Evolutionary conservation across 2,113 vertebrate species (phyloP), one percentile per base, ranked within the genome.

Genomic region (Sula dactylatra): DNA sequence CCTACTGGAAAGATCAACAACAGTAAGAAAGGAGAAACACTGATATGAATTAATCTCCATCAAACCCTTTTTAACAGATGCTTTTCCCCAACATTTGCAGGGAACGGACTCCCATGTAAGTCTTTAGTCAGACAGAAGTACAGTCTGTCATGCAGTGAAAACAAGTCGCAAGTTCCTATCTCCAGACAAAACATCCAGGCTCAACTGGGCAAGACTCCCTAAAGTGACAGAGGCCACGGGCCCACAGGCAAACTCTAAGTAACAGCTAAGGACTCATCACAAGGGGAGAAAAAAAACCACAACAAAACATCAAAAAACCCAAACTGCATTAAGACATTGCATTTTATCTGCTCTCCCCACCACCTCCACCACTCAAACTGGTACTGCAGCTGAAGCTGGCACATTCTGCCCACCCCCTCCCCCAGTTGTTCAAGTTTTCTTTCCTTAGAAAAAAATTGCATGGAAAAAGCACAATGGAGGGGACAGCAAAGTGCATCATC

Each of bases 401-500:
- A 21, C 26, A 19, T 11, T 70, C 58, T 58, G 27, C 49, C 8
- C 21, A 20, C 29, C 20, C 44, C 7, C 44, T 55, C 19, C 16
- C 14, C 16, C 34, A 54, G 20, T 7, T 62, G 73, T 56, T 65
- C 40, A 86, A 26, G 22, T 59, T 66, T 82, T 62, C 45, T 82
- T 45, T 55, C 72, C 56, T 95, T 54, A 61, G 38, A 50, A 90
- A 56, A 91, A 80, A 74, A 59, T 4, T 61, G 16, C 61, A 82
- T n/a, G 29, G 14, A 38, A 84, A 73, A 92, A 62, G 19, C 16
- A 17, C 42, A 84, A 1, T 6, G 26, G 20, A 81, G 31, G n/a
- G 42, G 55, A 79, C 45, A 94, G 79, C 72, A 55, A 93, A 94
- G 55, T 71, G 47, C 84, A 70, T 69, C 76, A 59, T 47, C 47